Percentiles rank a stretch among this genome's conserved stretches.
Evolutionary conservation across 1,140 invertebrate species (phyloP).

Genomic region (Teleopsis dalmanni): DNA sequence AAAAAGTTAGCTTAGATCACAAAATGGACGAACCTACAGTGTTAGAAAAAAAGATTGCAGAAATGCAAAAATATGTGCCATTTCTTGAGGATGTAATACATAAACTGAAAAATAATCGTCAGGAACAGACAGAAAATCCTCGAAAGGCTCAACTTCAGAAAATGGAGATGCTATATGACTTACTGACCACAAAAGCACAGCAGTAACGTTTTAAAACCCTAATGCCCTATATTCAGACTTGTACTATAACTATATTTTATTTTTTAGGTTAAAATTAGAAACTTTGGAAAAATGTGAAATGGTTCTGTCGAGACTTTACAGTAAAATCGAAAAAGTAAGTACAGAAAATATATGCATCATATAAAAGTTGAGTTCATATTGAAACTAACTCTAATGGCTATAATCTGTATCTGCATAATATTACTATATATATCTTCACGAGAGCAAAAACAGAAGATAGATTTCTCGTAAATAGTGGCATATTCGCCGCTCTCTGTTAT

Average conservation of each 20-base stretch:
- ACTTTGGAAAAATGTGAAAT: conserved; percentile 16
- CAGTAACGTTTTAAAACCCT: conserved; percentile 15
- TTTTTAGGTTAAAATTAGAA: conserved; percentile 15
- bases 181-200: conserved; percentile 12
- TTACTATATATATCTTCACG: no score
- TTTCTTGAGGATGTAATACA: conserved; percentile 14
- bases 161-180: conserved; percentile 14
- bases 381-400: no score
- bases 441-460: no score
- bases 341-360: background rate
- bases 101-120: conserved; percentile 11
- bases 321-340: conserved; percentile 19
- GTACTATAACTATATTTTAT: conserved; percentile 5
- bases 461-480: no score
- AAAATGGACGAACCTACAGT: no score
- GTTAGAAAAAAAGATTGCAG: conserved; percentile 13
- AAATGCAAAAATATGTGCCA: conserved; percentile 17
- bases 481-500: no score
- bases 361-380: no score
- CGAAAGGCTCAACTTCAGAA: conserved; percentile 14
- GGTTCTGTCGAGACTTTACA: conserved; percentile 13
- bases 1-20: no score
- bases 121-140: conserved; percentile 9
- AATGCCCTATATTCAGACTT: background rate
- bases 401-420: no score